These are phyloP conservation scores for Sylvia borin DNA, from an alignment of 2,797 vertebrate species.

Conservation along the genomic window DNA sequence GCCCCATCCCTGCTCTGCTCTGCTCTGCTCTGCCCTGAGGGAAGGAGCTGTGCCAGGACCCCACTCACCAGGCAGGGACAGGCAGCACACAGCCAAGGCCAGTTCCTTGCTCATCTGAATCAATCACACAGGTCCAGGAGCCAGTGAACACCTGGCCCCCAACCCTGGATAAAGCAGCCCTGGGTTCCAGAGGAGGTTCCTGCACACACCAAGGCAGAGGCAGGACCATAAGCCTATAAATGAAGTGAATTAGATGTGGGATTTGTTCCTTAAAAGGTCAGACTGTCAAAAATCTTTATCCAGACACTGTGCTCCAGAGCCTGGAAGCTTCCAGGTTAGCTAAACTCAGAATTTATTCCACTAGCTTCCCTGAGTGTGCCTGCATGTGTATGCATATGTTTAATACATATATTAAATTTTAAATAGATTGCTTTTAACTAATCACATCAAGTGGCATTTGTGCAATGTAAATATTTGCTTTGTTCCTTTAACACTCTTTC, in stretches of 20 bases:
- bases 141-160: neutral
- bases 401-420: conserved; percentile 26
- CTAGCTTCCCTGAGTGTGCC: neutral
- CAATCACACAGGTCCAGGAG: too few relatives aligned
- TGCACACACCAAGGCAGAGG: neutral
- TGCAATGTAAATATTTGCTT: conserved; percentile 65
- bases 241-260: neutral
- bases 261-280: neutral
- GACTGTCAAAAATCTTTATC: neutral
- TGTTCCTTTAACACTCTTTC: conserved; percentile 55
- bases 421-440: conserved; percentile 57
- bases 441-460: conserved; percentile 47
- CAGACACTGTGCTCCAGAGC: neutral
- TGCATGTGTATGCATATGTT: neutral
- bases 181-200: neutral
- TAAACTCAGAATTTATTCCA: conserved; percentile 1
- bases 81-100: neutral
- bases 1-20: neutral
- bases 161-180: neutral
- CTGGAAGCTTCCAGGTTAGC: neutral
- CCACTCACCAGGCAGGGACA: neutral
- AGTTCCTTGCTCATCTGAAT: neutral
- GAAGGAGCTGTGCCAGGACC: neutral
- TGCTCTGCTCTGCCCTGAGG: too few relatives aligned
- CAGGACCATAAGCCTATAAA: neutral